Percentiles rank a stretch among this genome's conserved stretches.
phyloP scores from a whole-genome alignment of 2,113 vertebrate genomes.

The Sphyrna mokarran region DNA sequence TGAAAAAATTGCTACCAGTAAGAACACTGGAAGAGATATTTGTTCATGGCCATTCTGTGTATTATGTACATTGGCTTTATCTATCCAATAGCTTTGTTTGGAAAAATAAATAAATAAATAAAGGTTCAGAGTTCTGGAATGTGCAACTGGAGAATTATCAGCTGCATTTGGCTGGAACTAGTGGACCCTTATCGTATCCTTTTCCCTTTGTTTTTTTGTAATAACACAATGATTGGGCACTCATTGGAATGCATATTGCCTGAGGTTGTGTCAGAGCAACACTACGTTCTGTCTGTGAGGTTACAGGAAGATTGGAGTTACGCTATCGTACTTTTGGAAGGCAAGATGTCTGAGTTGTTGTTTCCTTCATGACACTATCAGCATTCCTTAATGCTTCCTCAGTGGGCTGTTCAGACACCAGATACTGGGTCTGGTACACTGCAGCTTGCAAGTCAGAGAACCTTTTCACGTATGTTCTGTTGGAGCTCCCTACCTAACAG shows the following conservation, averaged over 20 bases:
- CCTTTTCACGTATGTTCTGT: neutral
- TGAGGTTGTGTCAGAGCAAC: neutral
- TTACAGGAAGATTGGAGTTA: slow-evolving; percentile 20
- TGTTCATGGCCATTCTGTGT: neutral
- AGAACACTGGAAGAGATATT: neutral
- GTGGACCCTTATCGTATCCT: slow-evolving; percentile 28
- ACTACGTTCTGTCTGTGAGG: neutral
- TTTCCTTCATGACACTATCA: slow-evolving; percentile 25
- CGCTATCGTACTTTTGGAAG: neutral
- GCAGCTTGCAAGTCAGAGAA: neutral
- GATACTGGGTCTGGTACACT: neutral
- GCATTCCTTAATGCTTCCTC: slow-evolving; percentile 22
- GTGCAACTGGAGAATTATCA: slow-evolving; percentile 22
- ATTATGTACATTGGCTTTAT: neutral
- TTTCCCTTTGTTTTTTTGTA: slow-evolving; percentile 32
- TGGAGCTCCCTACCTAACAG: no score
- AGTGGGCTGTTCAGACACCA: neutral
- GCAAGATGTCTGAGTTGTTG: slow-evolving; percentile 29
- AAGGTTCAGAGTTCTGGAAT: slow-evolving; percentile 11
- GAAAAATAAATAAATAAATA: slow-evolving; percentile 18
- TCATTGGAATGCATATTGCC: slow-evolving; percentile 8
- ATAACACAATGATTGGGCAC: slow-evolving; percentile 8
- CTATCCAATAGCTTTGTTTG: slow-evolving; percentile 9
- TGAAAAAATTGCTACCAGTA: neutral
- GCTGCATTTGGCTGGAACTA: slow-evolving; percentile 3